phyloP scores from a whole-genome alignment of 2,797 vertebrate species.

The Hydrolagus colliei region DNA sequence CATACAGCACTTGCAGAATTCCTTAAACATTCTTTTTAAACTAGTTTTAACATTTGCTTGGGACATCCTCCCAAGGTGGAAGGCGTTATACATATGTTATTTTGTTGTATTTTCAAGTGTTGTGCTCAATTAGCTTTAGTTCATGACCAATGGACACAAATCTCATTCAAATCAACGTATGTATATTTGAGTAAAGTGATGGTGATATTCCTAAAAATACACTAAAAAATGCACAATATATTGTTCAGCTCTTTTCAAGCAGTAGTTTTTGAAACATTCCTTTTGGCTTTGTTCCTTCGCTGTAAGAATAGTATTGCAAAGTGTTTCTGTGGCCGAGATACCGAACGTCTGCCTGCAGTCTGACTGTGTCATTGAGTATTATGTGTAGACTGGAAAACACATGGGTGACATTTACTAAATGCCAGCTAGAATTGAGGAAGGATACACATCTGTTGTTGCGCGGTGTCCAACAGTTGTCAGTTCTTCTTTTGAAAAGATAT shows the following conservation, averaged over 20 bases:
- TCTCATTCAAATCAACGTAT: neutral
- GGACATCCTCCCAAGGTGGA: no score
- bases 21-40: neutral
- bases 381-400: neutral
- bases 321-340: neutral
- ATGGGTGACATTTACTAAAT: neutral
- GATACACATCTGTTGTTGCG: neutral
- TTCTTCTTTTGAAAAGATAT: neutral
- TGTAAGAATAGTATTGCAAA: neutral
- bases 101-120: no score
- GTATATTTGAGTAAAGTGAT: constrained; percentile 18
- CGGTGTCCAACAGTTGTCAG: neutral
- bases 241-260: neutral
- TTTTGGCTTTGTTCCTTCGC: neutral
- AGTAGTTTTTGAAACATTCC: neutral
- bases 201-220: neutral
- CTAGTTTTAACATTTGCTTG: neutral
- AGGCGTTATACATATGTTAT: no score
- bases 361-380: neutral
- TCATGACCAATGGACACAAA: neutral
- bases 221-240: neutral
- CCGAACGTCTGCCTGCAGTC: neutral
- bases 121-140: neutral
- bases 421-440: neutral
- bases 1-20: neutral